phyloP scores from a whole-genome alignment of 1,140 invertebrate genomes.

The Lepidurus packardi region DNA sequence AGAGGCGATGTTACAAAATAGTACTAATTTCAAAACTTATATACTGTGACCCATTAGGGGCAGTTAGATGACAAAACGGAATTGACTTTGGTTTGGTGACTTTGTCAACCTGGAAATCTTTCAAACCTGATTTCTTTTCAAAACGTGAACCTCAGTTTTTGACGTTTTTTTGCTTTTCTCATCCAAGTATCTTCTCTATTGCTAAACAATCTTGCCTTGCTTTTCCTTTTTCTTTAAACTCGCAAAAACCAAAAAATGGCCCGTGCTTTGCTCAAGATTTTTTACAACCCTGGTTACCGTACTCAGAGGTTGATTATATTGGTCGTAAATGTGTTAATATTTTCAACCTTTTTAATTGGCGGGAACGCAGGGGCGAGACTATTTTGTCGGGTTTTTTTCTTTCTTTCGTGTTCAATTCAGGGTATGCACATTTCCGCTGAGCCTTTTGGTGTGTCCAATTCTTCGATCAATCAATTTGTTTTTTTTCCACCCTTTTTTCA shows the following conservation, averaged over 20 bases:
- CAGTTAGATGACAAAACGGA: not conserved
- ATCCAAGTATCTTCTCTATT: not conserved
- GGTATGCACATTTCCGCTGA: constrained; percentile 18
- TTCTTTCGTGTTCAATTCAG: constrained; percentile 17
- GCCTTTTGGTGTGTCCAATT: constrained; percentile 9
- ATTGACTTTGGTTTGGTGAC: too few species aligned
- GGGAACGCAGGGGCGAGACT: not conserved
- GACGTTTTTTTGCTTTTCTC: not conserved
- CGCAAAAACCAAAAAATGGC: not conserved
- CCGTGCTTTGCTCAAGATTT: constrained; percentile 21
- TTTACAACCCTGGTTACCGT: not conserved
- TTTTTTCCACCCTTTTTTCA: not conserved
- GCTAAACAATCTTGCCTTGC: not conserved
- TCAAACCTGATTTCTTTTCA: not conserved
- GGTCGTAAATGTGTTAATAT: not conserved
- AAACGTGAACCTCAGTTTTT: not conserved
- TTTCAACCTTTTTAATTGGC: not conserved
- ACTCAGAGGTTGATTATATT: not conserved
- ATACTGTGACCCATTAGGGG: constrained; percentile 4
- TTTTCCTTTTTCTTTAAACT: not conserved
- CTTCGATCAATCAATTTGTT: not conserved
- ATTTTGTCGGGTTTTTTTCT: not conserved
- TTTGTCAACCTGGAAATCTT: not conserved
- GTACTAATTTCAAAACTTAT: not conserved
- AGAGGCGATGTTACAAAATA: not conserved